These are phyloP conservation scores for Unio pictorum DNA, from an alignment of 2,888 invertebrate genomes.

Conservation along the genomic window DNA sequence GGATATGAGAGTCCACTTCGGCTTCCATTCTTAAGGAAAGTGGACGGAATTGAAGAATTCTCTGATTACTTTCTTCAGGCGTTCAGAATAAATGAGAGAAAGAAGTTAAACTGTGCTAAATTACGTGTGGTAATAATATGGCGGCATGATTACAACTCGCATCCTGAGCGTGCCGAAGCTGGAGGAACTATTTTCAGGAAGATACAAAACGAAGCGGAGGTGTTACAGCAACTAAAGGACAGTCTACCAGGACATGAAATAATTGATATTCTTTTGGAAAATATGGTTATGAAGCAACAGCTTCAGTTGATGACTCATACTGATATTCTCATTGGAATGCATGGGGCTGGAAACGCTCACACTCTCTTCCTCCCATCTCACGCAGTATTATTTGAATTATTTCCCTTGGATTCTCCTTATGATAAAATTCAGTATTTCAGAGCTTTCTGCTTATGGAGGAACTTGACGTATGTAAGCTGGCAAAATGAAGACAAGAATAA, in stretches of 20 bases:
- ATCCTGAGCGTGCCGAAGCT: conserved; percentile 20
- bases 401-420: conserved; percentile 33
- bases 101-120: conserved; percentile 17
- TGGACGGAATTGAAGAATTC: conserved; percentile 23
- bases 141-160: conserved; percentile 27
- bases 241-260: conserved; percentile 11
- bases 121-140: conserved; percentile 20
- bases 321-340: conserved; percentile 36
- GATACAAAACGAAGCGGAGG: conserved; percentile 28
- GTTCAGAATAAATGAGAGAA: conserved; percentile 12
- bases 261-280: conserved; percentile 17
- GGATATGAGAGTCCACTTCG: conserved; percentile 38
- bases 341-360: conserved; percentile 34
- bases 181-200: conserved; percentile 26
- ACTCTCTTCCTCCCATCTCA: conserved; percentile 27
- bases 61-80: conserved; percentile 20
- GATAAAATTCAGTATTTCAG: conserved; percentile 20
- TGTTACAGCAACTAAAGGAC: conserved; percentile 8
- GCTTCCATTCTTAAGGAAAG: conserved; percentile 15
- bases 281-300: conserved; percentile 26
- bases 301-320: conserved; percentile 22
- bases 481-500: conserved; percentile 23
- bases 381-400: conserved; percentile 29
- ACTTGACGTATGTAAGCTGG: conserved; percentile 29
- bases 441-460: conserved; percentile 29